Base-by-base conservation (phyloP, 2,888 invertebrate species). In the Tryphoninae sp. region DNA sequence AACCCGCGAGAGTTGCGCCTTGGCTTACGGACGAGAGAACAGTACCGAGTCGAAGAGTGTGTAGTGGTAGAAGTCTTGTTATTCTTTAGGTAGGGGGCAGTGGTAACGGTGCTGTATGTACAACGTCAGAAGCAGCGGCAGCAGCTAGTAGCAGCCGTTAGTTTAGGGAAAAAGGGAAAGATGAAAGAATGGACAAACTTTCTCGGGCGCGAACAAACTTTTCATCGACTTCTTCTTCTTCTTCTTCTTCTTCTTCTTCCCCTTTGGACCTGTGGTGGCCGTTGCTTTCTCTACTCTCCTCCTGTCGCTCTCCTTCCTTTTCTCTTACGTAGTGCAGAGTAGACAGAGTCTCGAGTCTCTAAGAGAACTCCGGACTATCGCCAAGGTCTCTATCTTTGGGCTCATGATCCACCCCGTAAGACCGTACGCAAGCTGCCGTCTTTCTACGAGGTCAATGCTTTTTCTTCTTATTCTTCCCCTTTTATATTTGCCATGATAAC, bases 171-270 rank as follows among this genome's bases (percentile, higher is more conserved):
- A 75, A 74, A 74, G 55, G 53, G 53, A 73, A 73, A 42, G 49
- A 26, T 76, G 68, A 75, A 83, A 71, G 83, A 83, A 85, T 75
- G 74, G 75, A 75, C 67, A 72, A 82, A 82, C 75, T 82, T 82
- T 78, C 64, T 73, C 59, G 55, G 55, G 71, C 75, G 73, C 64
- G 78, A 74, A 78, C 78, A 75, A 82, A 78, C 75, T 82, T 82
- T 75, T 72, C 74, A 78, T 75, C 71, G 81, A 72, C 71, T 81
- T 76, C 23, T 58, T 23, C 7, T 19, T 19, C 13, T 51, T 51
- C 16, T 74, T 11, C 19, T 51, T 49, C 16, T 51, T 13, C 42
- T 19, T 40, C 49, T 71, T 6, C 33, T 33, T 6, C 33, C 7
- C 33, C 33, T 65, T 78, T 67, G 59, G 78, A 49, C 55, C 72